These are phyloP conservation scores for Peromyscus nudipes DNA, from an alignment of 2,797 vertebrate species.

Conservation along the genomic window DNA sequence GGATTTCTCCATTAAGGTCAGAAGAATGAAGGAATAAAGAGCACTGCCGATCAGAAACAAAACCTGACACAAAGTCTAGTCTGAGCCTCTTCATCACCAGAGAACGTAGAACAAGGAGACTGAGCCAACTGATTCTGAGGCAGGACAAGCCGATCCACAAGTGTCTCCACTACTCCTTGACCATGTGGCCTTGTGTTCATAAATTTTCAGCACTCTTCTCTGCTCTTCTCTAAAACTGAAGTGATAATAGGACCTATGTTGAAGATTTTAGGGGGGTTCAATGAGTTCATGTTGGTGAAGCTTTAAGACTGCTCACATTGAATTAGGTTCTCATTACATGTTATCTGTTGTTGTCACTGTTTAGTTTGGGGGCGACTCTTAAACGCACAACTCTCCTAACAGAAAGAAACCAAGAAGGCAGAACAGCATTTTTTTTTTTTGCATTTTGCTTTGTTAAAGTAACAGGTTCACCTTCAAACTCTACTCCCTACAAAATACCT, in stretches of 20 bases:
- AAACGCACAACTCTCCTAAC: neutral
- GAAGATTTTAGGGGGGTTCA: neutral
- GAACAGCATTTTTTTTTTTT: neutral
- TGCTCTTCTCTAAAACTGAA: neutral
- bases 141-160: neutral
- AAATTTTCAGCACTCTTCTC: neutral
- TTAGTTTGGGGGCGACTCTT: neutral
- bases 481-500: neutral
- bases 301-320: neutral
- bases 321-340: neutral
- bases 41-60: neutral
- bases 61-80: neutral
- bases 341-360: neutral
- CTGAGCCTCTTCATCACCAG: neutral
- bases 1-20: neutral
- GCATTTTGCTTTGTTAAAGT: neutral
- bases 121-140: rapidly evolving
- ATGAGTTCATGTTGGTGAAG: neutral
- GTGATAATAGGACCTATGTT: neutral
- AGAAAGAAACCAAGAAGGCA: neutral
- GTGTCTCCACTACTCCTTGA: neutral
- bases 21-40: neutral
- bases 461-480: slow-evolving; percentile 10
- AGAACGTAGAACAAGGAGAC: neutral
- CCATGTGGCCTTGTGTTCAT: no score